Conservation (phyloP, 2,113 vertebrate genomes). For the Lycaon pictus region DNA sequence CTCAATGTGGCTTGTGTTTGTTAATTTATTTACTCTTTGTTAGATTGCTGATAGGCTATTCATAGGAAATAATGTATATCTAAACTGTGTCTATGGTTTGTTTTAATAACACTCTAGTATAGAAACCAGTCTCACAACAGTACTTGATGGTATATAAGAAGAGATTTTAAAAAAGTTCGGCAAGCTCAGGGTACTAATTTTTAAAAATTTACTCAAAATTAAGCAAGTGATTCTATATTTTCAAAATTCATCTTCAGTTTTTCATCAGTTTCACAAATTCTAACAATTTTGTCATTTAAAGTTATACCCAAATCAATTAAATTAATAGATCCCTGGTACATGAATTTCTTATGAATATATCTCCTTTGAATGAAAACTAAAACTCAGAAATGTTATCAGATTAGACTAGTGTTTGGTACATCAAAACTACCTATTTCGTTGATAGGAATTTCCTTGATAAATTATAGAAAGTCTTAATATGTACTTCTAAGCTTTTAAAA, state of each 20-base stretch:
- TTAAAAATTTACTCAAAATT: neutral
- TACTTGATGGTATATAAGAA: neutral
- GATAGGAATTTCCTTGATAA: neutral
- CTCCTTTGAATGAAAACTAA: neutral
- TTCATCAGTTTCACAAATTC: neutral
- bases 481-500: neutral
- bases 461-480: neutral
- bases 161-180: neutral
- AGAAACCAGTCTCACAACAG: neutral
- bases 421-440: neutral
- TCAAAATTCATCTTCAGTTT: constrained; percentile 32
- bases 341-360: neutral
- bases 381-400: neutral
- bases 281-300: neutral
- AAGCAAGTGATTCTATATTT: neutral
- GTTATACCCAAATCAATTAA: neutral
- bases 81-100: neutral
- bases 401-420: neutral
- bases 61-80: neutral
- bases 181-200: neutral
- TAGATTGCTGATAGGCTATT: neutral
- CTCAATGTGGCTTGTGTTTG: neutral
- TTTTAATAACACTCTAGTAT: neutral
- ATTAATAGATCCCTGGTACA: neutral
- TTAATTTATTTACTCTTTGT: neutral